Percentiles rank a stretch among this genome's conserved stretches.
Conservation (phyloP, 1,140 invertebrate genomes). For the Pogonus chalceus region DNA sequence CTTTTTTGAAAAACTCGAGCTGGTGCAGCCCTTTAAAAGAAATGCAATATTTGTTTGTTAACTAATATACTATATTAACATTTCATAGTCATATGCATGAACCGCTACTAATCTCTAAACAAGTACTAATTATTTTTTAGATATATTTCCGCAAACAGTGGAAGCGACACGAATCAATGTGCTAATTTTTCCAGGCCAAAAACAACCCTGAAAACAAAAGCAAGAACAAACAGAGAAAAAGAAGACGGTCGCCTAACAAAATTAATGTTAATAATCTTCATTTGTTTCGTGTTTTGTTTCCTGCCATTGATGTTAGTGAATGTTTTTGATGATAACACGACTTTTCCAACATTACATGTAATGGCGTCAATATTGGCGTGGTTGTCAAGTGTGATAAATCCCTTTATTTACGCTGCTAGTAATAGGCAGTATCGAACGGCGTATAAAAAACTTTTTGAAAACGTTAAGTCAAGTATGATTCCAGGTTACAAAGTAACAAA, state of each 20-base stretch:
- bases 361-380: slow-evolving; percentile 73
- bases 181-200: slow-evolving; percentile 35
- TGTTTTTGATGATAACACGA: slow-evolving; percentile 64
- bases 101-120: no score
- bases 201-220: slow-evolving; percentile 30
- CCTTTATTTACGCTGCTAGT: slow-evolving; percentile 76
- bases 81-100: no score
- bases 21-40: no score
- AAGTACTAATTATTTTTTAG: no score
- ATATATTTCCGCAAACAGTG: no score
- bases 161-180: no score
- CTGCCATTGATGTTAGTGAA: slow-evolving; percentile 78
- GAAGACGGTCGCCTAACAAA: slow-evolving; percentile 71
- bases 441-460: slow-evolving; percentile 55
- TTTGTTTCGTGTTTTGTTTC: slow-evolving; percentile 74
- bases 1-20: no score
- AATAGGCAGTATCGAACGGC: slow-evolving; percentile 73
- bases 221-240: slow-evolving; percentile 40
- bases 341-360: slow-evolving; percentile 63
- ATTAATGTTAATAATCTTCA: slow-evolving; percentile 77
- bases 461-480: slow-evolving; percentile 17
- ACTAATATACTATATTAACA: no score
- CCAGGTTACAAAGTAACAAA: slow-evolving; percentile 14
- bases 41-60: no score
- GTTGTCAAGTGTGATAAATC: slow-evolving; percentile 78